Base-by-base conservation (phyloP, 2,797 vertebrate genomes). In the Pachyuromys duprasi region DNA sequence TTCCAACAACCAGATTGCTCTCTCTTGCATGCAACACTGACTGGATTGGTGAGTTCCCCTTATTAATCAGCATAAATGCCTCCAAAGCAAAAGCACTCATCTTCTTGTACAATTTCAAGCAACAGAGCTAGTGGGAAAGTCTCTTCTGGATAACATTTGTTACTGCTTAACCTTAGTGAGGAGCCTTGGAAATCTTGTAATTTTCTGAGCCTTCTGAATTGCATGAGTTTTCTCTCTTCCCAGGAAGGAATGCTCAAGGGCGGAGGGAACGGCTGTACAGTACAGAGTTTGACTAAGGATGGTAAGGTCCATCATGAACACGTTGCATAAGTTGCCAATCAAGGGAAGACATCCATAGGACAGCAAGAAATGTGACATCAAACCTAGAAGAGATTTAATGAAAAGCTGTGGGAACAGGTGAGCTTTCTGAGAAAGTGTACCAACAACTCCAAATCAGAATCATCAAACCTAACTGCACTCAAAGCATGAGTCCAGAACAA, bases 361-460 rank as follows among this genome's bases (percentile, higher is more conserved):
- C 75, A 72, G 60, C n/a, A 28, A 79, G 94, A 94, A 84, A 83
- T 36, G 62, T 76, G 60, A 18, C 65, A 55, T 90, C 39, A 94
- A 86, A 91, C 75, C 63, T 86, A 72, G 17, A 36, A 69, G 53
- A 79, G 39, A 63, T 83, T 63, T 57, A 65, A 12, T 33, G 20
- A 72, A 60, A 74, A 87, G 24, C 33, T 14, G 65, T 31, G n/a
- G 49, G 24, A 67, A n/a, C 49, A 90, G 45, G 49, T 53, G 33
- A 17, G 17, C 75, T 91, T n/a, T 39, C 87, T 24, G 26, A 89
- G 60, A 84, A 92, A 90, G 22, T 22, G 8, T 8, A 89, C 36
- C 89, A 84, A 67, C 62, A n/a, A 87, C 42, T 83, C 75, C 14
- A 92, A 96, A 28, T 90, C 20, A 80, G 45, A 84, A 17, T 57